Percentiles rank a stretch among this genome's conserved stretches.
Conservation (phyloP, 1,140 invertebrate species). For the Mamestra configurata region DNA sequence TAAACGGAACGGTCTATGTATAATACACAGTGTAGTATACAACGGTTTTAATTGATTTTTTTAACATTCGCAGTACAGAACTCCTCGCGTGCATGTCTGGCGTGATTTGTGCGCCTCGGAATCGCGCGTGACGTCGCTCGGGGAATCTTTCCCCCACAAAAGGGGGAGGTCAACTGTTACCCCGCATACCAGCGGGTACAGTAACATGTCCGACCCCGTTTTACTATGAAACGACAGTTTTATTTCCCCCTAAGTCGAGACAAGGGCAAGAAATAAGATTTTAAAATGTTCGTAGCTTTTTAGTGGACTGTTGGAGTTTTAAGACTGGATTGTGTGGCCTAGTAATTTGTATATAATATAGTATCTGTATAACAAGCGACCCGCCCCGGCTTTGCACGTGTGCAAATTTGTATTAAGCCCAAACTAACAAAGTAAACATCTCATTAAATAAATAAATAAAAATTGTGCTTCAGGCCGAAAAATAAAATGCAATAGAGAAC, state of each 20-base stretch:
- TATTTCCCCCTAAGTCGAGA: constrained; percentile 71
- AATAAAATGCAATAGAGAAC: too few species aligned
- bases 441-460: too few species aligned
- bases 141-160: constrained; percentile 59
- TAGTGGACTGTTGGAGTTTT: not conserved
- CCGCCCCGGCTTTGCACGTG: too few species aligned
- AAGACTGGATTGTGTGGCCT: not conserved
- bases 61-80: constrained; percentile 53
- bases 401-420: too few species aligned
- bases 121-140: constrained; percentile 73
- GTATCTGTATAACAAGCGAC: too few species aligned
- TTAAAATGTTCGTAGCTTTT: constrained; percentile 19
- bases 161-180: constrained; percentile 64
- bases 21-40: not conserved
- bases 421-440: too few species aligned
- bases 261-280: constrained; percentile 68
- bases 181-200: constrained; percentile 78
- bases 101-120: constrained; percentile 80
- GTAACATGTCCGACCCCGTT: constrained; percentile 78
- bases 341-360: too few species aligned
- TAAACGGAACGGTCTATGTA: constrained; percentile 53
- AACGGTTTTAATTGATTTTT: constrained; percentile 51
- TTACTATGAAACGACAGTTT: constrained; percentile 79
- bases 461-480: too few species aligned
- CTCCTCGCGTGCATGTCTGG: constrained; percentile 74